Evolutionary conservation across 2,113 vertebrate genomes (phyloP).

Genomic region (Siniperca knerii): DNA sequence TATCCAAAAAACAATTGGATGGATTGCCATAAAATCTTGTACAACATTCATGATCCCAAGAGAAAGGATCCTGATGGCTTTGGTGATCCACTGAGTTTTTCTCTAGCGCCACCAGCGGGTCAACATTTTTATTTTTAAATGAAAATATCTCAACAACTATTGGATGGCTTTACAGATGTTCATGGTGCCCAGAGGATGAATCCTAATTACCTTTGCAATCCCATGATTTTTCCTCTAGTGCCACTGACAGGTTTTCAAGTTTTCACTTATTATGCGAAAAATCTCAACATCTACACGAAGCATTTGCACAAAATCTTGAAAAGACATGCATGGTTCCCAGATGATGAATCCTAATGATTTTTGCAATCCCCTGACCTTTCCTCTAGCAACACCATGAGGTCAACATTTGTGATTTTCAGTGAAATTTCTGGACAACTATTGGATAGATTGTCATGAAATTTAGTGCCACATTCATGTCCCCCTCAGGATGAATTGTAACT

Average conservation of each 20-base stretch:
- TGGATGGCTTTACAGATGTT: not conserved
- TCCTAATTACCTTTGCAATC: not conserved
- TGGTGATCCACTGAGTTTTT: no score
- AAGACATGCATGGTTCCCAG: not conserved
- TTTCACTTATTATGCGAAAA: not conserved
- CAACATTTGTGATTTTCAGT: not conserved
- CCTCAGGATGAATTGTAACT: not conserved
- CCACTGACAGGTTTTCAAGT: no score
- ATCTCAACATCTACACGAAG: not conserved
- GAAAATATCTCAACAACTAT: no score
- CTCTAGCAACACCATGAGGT: not conserved
- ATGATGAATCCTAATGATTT: not conserved
- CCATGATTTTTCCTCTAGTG: not conserved
- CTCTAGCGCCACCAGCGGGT: no score
- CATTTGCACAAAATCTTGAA: not conserved
- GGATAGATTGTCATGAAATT: not conserved
- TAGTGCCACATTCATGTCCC: not conserved
- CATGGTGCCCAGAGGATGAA: no score
- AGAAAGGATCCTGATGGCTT: not conserved
- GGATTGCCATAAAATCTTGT: not conserved
- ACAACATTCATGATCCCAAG: not conserved
- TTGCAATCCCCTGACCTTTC: not conserved
- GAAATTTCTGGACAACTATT: not conserved
- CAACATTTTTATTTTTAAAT: no score
- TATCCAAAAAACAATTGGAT: no score